Base-by-base conservation (phyloP, 2,888 invertebrate species). In the Leucophenga maculata region DNA sequence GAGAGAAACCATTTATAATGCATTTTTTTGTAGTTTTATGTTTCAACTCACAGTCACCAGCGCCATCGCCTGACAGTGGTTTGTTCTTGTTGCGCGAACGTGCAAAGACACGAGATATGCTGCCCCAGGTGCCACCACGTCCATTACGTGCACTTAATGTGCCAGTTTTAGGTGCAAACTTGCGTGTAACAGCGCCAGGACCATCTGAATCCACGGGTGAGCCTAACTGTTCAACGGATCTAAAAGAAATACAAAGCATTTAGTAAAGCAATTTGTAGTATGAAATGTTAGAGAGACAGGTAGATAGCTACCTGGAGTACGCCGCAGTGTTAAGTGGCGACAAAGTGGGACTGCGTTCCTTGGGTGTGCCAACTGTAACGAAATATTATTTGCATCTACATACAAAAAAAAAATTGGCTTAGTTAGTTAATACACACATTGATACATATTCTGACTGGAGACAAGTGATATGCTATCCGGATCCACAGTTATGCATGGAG, bases 91-190 rank as follows among this genome's bases (percentile, higher is more conserved):
- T 95, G 64, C 95, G 91, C 74, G 94, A 94, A 68, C 96, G 90
- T 0, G 96, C 95, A 83, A 97, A 97, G 39, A 97, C 96, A 76
- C 96, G 91, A 0, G 95, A 96, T 87, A 97, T 97, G 82, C 95
- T 95, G 67, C 96, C 96, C 96, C 96, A 97, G 20, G 92, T 92
- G 11, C 94, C 93, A 16, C 95, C 95, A 1, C 94, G 91, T 0
- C 93, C 93, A 60, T 89, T 88, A 3, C 92, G 89, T 0, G 89
- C 83, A 9, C 88, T 88, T 52, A 88, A 74, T 9, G 89, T 86
- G 32, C 86, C 88, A 44, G 87, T 87, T 75, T 85, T 86, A 22
- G 86, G 81, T 44, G 86, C 80, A 65, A 88, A 87, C 73, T 86
- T 88, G 13, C 88, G 76, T 9, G 85, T 86, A 50, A 87, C 87